phyloP scores from a whole-genome alignment of 2,888 invertebrate genomes.

The Parapristionchus giblindavisi region DNA sequence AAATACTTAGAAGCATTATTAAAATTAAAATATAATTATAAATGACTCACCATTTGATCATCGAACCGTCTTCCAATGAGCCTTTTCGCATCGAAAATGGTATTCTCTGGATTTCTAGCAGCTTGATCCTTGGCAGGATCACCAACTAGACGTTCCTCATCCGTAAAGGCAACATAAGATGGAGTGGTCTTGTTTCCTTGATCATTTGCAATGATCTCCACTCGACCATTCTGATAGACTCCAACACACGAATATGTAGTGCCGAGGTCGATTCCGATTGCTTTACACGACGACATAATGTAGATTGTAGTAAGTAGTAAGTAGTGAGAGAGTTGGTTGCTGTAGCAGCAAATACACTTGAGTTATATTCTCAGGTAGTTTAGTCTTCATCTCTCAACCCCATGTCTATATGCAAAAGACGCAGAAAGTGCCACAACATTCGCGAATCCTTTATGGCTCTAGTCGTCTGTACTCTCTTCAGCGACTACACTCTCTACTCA shows the following conservation, averaged over 20 bases:
- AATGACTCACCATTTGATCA: conserved; percentile 72
- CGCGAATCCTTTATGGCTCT: conserved; percentile 37
- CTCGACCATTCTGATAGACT: conserved; percentile 63
- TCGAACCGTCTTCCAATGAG: conserved; percentile 84
- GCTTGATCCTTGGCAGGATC: conserved; percentile 73
- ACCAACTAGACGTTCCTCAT: conserved; percentile 72
- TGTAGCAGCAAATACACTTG: background rate
- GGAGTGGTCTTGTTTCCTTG: conserved; percentile 81
- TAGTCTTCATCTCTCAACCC: background rate
- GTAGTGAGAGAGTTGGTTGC: background rate
- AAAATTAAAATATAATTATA: background rate
- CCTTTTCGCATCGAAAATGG: conserved; percentile 78
- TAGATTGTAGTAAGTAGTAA: conserved; percentile 12
- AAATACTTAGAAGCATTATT: background rate
- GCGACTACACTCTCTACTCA: conserved; percentile 14
- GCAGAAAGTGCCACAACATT: conserved; percentile 41
- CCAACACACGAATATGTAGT: too few relatives aligned
- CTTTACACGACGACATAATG: conserved; percentile 53
- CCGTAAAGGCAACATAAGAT: conserved; percentile 81
- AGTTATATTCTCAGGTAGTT: conserved; percentile 10
- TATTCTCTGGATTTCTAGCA: conserved; percentile 72
- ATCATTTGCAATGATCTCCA: conserved; percentile 74
- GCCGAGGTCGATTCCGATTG: conserved; percentile 59
- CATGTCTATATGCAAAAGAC: conserved; percentile 43
- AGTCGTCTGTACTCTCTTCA: too few relatives aligned